A percentile compares a stretch with the other conserved stretches of the same genome.
Conservation (phyloP, 1,140 invertebrate species). For the Anadara kagoshimensis region DNA sequence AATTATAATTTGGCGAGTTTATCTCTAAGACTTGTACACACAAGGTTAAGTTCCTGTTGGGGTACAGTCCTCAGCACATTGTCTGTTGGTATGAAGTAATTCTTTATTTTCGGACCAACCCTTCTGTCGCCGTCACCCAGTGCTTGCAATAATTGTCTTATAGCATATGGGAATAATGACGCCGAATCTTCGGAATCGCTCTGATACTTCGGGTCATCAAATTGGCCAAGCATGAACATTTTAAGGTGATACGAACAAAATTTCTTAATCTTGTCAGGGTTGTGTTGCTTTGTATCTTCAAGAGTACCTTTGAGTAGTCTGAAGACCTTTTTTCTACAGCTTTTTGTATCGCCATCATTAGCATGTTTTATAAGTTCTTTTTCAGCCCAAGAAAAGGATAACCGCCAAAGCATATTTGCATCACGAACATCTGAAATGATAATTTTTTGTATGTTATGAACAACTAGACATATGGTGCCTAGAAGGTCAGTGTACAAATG, state of each 20-base stretch:
- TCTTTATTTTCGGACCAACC: background rate
- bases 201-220: background rate
- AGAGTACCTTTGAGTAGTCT: constrained; percentile 13
- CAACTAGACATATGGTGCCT: too few species aligned
- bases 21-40: too few species aligned
- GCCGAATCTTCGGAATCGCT: background rate
- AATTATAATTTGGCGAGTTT: too few species aligned
- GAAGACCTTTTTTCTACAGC: constrained; percentile 21
- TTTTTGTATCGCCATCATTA: constrained; percentile 1
- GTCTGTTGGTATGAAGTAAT: constrained; percentile 22
- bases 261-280: constrained; percentile 16
- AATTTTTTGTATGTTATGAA: background rate
- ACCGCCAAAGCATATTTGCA: constrained; percentile 8
- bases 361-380: constrained; percentile 23
- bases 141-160: background rate
- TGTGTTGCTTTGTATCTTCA: constrained; percentile 8
- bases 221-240: constrained; percentile 25
- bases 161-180: background rate
- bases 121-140: background rate
- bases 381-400: constrained; percentile 30
- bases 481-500: too few species aligned
- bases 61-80: constrained; percentile 13
- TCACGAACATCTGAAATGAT: constrained; percentile 13
- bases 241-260: constrained; percentile 27
- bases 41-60: background rate